A percentile compares a stretch with the other conserved stretches of the same genome.
These are phyloP conservation scores for Hemicentrotus pulcherrimus DNA, from an alignment of 35 echinoderm and acorn worm genomes.

Conservation along the genomic window DNA sequence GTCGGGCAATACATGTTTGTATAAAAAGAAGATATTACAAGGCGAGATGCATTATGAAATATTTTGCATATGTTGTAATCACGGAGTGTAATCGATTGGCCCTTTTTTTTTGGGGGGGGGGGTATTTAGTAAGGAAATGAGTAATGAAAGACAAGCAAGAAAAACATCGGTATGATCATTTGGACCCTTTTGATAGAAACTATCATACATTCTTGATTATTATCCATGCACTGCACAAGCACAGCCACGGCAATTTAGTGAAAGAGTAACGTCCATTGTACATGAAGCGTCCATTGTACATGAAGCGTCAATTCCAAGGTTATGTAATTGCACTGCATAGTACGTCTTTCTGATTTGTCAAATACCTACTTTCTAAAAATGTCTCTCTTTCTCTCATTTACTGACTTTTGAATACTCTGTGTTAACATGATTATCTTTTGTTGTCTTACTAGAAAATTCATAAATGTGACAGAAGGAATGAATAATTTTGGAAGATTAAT, in stretches of 20 bases:
- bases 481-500: not conserved
- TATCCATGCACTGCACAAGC: not conserved
- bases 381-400: not conserved
- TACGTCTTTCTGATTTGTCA: not conserved
- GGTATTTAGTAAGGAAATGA: not conserved
- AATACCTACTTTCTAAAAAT: not conserved
- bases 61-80: constrained; percentile 3
- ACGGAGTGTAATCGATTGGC: not conserved
- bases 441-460: not conserved
- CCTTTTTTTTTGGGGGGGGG: no score
- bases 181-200: not conserved
- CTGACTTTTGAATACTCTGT: not conserved
- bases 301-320: no score
- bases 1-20: not conserved
- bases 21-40: not conserved
- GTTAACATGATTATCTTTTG: not conserved
- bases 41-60: not conserved
- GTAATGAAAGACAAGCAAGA: not conserved
- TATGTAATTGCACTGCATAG: not conserved
- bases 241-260: not conserved
- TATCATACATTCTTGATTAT: not conserved
- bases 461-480: not conserved
- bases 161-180: not conserved
- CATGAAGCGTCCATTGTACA: no score
- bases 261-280: no score